phyloP scores from a whole-genome alignment of 2,797 vertebrate species.

The Lophius americanus region DNA sequence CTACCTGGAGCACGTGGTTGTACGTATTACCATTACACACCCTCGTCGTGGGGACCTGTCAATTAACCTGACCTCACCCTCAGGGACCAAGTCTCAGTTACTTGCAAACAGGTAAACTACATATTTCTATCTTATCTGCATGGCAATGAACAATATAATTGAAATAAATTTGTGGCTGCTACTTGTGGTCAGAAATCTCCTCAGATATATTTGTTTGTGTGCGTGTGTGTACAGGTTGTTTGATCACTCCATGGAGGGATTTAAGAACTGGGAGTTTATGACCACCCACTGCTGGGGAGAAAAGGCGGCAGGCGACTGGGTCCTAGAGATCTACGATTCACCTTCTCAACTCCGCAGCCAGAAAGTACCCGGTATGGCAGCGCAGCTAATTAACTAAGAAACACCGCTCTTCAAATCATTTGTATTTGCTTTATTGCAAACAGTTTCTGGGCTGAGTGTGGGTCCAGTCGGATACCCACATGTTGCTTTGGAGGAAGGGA shows the following conservation, averaged over 20 bases:
- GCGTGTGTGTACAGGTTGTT: slow-evolving; percentile 85
- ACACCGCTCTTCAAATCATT: background rate
- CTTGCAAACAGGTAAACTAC: slow-evolving; percentile 92
- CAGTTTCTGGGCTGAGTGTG: background rate
- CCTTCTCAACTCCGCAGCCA: slow-evolving; percentile 97
- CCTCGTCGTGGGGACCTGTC: slow-evolving; percentile 96
- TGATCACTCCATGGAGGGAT: slow-evolving; percentile 99
- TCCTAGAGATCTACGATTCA: slow-evolving; percentile 97
- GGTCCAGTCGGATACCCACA: slow-evolving; percentile 14
- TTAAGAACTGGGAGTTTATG: slow-evolving; percentile 99
- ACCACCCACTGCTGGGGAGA: slow-evolving; percentile 99
- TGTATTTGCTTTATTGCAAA: background rate
- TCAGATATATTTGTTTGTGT: slow-evolving; percentile 31
- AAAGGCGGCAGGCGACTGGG: slow-evolving; percentile 96
- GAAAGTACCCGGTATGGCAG: slow-evolving; percentile 92
- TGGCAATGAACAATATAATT: background rate
- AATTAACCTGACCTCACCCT: slow-evolving; percentile 98
- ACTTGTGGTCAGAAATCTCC: slow-evolving; percentile 30
- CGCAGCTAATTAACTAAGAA: background rate
- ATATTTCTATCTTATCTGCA: background rate
- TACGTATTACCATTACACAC: slow-evolving; percentile 96
- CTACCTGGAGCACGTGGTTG: slow-evolving; percentile 96
- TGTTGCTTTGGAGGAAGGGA: slow-evolving; percentile 27
- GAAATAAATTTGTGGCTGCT: slow-evolving; percentile 9
- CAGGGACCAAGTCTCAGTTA: slow-evolving; percentile 97